These are phyloP conservation scores for Platichthys stellatus DNA, from an alignment of 2,113 vertebrate genomes.

Conservation along the genomic window DNA sequence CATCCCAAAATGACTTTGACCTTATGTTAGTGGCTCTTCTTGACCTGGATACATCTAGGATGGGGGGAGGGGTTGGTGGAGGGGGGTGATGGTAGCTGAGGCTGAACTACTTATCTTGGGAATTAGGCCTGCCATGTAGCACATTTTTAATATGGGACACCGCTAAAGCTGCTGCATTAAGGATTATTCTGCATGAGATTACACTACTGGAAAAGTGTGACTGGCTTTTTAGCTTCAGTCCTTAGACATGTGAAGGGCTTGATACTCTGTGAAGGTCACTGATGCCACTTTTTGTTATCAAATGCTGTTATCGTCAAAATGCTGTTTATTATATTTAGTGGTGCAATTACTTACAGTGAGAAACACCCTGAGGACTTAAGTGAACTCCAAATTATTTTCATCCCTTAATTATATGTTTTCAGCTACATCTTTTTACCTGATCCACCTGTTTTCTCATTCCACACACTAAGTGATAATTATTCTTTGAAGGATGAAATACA, in stretches of 20 bases:
- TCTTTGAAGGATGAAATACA: not conserved
- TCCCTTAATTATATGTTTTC: not conserved
- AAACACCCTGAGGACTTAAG: not conserved
- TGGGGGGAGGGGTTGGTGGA: not conserved
- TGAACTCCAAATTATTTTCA: not conserved
- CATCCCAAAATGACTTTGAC: constrained; percentile 5
- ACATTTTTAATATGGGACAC: constrained; percentile 39
- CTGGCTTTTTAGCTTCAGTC: not conserved
- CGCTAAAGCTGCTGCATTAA: constrained; percentile 2
- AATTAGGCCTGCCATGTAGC: constrained; percentile 51
- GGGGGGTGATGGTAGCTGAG: constrained; percentile 13
- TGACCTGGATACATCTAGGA: constrained; percentile 32
- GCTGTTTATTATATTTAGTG: not conserved
- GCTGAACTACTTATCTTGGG: constrained; percentile 30
- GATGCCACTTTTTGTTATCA: not conserved
- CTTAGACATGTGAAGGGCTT: not conserved
- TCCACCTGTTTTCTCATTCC: not conserved
- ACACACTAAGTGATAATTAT: not conserved
- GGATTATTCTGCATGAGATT: constrained; percentile 30
- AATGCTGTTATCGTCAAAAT: not conserved
- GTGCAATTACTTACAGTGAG: not conserved
- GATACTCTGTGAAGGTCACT: not conserved
- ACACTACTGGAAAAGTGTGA: not conserved
- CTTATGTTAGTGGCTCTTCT: constrained; percentile 21
- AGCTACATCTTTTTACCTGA: not conserved